Evolutionary conservation across 2,113 vertebrate genomes (phyloP).

Genomic region (Leptodactylus fuscus): DNA sequence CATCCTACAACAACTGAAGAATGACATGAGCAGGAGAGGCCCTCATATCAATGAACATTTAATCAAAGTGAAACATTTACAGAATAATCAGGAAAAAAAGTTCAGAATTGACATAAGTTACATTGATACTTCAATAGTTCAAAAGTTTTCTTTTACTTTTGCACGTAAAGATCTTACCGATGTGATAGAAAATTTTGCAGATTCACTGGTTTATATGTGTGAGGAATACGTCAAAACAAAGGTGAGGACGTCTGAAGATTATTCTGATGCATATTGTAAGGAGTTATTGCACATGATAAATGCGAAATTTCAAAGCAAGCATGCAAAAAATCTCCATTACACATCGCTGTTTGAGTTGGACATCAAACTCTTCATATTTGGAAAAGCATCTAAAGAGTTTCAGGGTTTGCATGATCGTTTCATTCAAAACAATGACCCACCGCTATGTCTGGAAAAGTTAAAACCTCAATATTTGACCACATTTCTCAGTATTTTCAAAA

Average conservation of each 20-base stretch:
- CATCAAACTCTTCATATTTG: slow-evolving; percentile 47
- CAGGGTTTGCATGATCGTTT: slow-evolving; percentile 47
- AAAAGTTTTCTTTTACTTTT: no score
- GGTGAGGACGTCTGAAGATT: slow-evolving; percentile 63
- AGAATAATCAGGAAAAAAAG: no score
- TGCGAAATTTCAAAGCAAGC: no score
- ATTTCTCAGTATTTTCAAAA: slow-evolving; percentile 35
- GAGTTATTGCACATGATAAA: slow-evolving; percentile 71
- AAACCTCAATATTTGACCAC: slow-evolving; percentile 21
- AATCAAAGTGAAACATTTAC: slow-evolving; percentile 62
- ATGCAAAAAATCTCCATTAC: slow-evolving; percentile 44
- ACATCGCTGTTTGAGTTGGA: slow-evolving; percentile 46
- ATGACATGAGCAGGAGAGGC: slow-evolving; percentile 67
- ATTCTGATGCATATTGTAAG: slow-evolving; percentile 61
- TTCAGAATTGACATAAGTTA: neutral
- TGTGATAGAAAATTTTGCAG: slow-evolving; percentile 65
- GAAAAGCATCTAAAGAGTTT: slow-evolving; percentile 38
- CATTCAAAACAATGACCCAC: slow-evolving; percentile 18
- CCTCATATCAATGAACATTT: slow-evolving; percentile 67
- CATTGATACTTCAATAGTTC: no score
- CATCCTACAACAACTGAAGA: slow-evolving; percentile 65
- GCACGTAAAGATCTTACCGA: no score
- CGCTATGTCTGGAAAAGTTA: neutral
- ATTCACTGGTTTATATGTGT: slow-evolving; percentile 66
- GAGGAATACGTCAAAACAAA: slow-evolving; percentile 67